These are phyloP conservation scores for Arenicola marina DNA, from an alignment of 2,888 invertebrate genomes.

Conservation along the genomic window DNA sequence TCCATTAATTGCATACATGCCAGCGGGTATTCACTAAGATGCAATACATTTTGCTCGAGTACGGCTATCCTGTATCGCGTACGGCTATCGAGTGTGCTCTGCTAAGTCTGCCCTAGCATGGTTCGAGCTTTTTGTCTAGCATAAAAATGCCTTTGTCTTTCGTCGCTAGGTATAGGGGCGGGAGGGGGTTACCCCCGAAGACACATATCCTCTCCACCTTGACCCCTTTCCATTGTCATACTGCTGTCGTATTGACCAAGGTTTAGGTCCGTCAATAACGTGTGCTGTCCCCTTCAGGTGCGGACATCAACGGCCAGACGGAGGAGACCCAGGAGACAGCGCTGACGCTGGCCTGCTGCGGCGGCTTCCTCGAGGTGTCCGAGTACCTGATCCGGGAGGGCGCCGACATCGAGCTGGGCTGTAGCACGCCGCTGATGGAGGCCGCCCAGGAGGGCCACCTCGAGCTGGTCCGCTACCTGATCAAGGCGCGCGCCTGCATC, in stretches of 20 bases:
- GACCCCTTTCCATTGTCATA: no score
- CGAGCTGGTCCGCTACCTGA: slow-evolving; percentile 74
- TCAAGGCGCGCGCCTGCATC: slow-evolving; percentile 74
- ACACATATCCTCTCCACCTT: no score
- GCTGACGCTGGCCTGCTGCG: slow-evolving; percentile 93
- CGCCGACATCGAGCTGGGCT: slow-evolving; percentile 89
- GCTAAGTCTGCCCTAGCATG: no score
- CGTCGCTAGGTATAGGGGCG: no score
- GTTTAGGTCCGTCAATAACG: background rate
- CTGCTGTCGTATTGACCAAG: no score
- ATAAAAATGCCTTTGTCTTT: background rate
- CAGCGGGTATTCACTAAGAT: no score
- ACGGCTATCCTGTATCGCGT: no score
- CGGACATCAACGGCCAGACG: slow-evolving; percentile 96
- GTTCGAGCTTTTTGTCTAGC: background rate
- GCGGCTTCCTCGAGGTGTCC: slow-evolving; percentile 87
- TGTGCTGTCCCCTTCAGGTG: slow-evolving; percentile 64
- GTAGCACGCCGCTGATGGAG: slow-evolving; percentile 96
- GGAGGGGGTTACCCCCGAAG: no score
- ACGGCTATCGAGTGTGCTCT: no score
- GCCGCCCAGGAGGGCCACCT: slow-evolving; percentile 97
- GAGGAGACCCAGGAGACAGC: slow-evolving; percentile 98
- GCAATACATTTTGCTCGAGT: no score
- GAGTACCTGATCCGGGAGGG: slow-evolving; percentile 94
- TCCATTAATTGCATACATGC: no score